These are phyloP conservation scores for Sorex araneus DNA, from an alignment of 2,113 vertebrate species.

Conservation along the genomic window DNA sequence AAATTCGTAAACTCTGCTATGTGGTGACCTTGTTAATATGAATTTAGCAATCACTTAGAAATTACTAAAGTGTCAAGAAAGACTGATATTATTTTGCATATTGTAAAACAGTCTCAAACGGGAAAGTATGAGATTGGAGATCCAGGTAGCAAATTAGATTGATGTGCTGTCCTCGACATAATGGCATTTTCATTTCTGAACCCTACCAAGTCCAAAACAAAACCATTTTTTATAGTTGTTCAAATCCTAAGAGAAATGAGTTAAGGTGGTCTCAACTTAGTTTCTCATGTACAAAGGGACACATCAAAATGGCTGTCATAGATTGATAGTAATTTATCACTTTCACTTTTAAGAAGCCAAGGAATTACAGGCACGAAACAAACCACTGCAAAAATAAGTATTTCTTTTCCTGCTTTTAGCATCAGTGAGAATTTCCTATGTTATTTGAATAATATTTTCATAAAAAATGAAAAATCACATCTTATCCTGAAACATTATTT, in stretches of 20 bases:
- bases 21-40: background rate
- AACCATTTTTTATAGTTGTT: slow-evolving; percentile 91
- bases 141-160: slow-evolving; percentile 90
- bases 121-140: slow-evolving; percentile 79
- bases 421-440: slow-evolving; percentile 42
- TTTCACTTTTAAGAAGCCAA: slow-evolving; percentile 83
- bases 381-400: slow-evolving; percentile 53
- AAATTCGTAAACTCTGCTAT: background rate
- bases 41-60: slow-evolving; percentile 56
- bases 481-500: background rate
- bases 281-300: slow-evolving; percentile 86
- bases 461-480: slow-evolving; percentile 67
- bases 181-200: slow-evolving; percentile 92
- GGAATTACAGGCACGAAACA: slow-evolving; percentile 80
- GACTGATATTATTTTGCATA: slow-evolving; percentile 72
- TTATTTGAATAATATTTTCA: slow-evolving; percentile 65
- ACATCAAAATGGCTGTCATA: slow-evolving; percentile 87
- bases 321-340: slow-evolving; percentile 89
- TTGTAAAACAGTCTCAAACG: slow-evolving; percentile 75
- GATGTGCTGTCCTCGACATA: slow-evolving; percentile 88
- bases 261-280: slow-evolving; percentile 88
- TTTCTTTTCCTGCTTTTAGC: slow-evolving; percentile 51
- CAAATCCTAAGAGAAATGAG: slow-evolving; percentile 89
- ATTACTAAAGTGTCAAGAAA: slow-evolving; percentile 58
- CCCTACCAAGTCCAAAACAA: slow-evolving; percentile 89